phyloP scores from a whole-genome alignment of 2,797 vertebrate genomes.

The Crax fasciolata region DNA sequence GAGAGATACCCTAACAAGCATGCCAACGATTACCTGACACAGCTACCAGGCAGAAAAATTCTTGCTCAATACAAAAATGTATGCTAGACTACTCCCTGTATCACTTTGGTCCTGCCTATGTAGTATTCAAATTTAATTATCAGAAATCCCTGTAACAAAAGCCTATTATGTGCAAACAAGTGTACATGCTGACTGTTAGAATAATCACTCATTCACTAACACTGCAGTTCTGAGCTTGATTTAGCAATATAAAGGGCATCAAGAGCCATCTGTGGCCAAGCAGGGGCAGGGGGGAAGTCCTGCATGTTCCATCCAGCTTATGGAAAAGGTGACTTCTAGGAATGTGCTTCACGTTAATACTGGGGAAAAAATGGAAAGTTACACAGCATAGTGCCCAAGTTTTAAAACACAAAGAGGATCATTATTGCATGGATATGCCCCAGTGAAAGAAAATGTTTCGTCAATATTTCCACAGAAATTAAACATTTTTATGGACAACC shows the following conservation, averaged over 20 bases:
- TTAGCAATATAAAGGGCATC: background rate
- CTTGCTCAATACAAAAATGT: background rate
- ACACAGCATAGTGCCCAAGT: background rate
- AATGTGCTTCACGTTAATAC: background rate
- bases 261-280: background rate
- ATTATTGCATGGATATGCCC: background rate
- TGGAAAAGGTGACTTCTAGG: background rate
- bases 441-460: background rate
- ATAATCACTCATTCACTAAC: constrained; percentile 2
- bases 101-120: background rate
- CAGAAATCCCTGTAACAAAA: constrained; percentile 24
- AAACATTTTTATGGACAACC: background rate
- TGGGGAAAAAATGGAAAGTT: background rate
- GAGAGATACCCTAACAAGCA: background rate
- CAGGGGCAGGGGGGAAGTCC: background rate
- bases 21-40: background rate
- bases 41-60: background rate
- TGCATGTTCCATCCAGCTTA: background rate
- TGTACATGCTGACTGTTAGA: constrained; percentile 29
- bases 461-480: background rate
- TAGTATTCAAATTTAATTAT: background rate
- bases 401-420: background rate
- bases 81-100: background rate
- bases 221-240: background rate
- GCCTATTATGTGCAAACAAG: constrained; percentile 57